These are phyloP conservation scores for Ursus arctos DNA, from an alignment of 2,113 vertebrate species.

Conservation along the genomic window DNA sequence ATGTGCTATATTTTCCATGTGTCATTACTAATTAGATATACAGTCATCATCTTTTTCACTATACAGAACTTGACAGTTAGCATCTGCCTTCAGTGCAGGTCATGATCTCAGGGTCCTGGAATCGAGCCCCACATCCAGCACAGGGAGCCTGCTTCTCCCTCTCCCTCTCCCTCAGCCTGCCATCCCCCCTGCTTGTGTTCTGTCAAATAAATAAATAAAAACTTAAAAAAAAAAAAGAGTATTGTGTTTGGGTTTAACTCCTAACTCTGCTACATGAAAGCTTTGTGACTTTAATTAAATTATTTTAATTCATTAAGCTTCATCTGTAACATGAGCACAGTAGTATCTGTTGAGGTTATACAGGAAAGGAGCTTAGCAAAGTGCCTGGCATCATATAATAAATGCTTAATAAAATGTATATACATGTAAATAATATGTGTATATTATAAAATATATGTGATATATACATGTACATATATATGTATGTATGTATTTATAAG, in stretches of 20 bases:
- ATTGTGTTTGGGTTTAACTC: background rate
- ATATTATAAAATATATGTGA: background rate
- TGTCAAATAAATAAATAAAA: background rate
- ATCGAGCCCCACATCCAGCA: background rate
- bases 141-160: background rate
- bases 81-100: background rate
- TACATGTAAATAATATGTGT: background rate
- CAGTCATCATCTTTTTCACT: background rate
- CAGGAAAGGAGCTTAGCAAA: background rate
- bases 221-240: background rate
- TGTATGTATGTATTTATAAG: background rate
- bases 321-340: background rate
- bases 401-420: background rate
- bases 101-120: background rate
- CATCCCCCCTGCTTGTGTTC: background rate
- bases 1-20: background rate
- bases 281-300: background rate
- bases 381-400: background rate
- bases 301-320: constrained; percentile 18
- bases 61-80: background rate
- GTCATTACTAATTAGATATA: background rate
- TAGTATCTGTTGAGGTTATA: background rate
- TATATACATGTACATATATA: background rate
- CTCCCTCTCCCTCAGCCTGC: background rate
- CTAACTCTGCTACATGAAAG: background rate